Percentiles rank a stretch among this genome's conserved stretches.
These are phyloP conservation scores for Gallinago stenura DNA, from an alignment of 2,797 vertebrate genomes.

Conservation along the genomic window DNA sequence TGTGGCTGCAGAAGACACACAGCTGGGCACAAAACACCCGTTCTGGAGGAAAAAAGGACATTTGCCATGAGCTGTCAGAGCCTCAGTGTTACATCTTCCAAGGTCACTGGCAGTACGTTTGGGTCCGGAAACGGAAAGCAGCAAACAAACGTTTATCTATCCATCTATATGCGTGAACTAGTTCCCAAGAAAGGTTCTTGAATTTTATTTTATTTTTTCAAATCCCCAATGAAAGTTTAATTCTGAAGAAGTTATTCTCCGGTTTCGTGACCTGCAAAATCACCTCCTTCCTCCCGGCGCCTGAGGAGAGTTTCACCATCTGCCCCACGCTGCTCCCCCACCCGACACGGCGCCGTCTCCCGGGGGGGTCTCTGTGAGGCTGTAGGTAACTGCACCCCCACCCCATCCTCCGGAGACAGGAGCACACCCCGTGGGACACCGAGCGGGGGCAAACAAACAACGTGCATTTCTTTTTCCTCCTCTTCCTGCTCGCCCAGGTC, in stretches of 20 bases:
- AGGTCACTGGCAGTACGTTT: not conserved
- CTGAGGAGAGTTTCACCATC: not conserved
- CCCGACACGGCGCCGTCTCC: not conserved
- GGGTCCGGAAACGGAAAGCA: not conserved
- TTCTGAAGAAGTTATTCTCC: not conserved
- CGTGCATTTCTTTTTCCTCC: not conserved
- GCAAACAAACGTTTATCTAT: not conserved
- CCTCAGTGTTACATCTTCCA: accelerated
- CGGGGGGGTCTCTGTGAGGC: accelerated
- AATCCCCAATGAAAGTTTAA: not conserved
- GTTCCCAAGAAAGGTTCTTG: not conserved
- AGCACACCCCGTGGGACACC: not conserved
- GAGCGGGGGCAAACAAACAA: not conserved
- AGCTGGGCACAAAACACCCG: accelerated
- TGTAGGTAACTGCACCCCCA: not conserved
- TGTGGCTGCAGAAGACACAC: not conserved
- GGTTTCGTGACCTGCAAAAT: conserved; percentile 25
- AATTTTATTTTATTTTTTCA: not conserved
- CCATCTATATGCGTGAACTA: not conserved
- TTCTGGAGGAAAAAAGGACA: not conserved
- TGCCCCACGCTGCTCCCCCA: not conserved
- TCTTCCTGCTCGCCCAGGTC: not conserved
- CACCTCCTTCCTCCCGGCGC: not conserved
- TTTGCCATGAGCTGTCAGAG: not conserved
- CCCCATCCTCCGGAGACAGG: not conserved